phyloP scores from a whole-genome alignment of 2,888 invertebrate genomes.

The Ashinkailepas kermadecensis region DNA sequence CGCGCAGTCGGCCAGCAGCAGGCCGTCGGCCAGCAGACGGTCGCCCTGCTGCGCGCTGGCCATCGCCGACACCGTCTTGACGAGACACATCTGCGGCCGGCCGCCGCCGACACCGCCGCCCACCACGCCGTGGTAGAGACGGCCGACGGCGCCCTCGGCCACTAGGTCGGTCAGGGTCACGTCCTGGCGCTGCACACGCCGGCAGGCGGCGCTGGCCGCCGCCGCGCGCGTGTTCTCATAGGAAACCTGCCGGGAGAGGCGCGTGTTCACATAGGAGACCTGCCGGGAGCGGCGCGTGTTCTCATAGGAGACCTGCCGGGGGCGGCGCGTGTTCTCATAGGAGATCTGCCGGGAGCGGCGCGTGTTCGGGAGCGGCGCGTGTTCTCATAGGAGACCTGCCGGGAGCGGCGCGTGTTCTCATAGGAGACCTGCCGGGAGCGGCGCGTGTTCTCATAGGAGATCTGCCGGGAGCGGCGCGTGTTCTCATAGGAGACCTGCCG shows the following conservation, averaged over 20 bases:
- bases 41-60: conserved; percentile 28
- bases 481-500: neutral
- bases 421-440: neutral
- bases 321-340: too few species aligned
- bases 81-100: neutral
- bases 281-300: too few species aligned
- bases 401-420: too few species aligned
- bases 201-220: neutral
- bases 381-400: too few species aligned
- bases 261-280: too few species aligned
- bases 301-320: too few species aligned
- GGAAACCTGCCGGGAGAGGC: neutral
- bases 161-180: conserved; percentile 20
- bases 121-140: conserved; percentile 2
- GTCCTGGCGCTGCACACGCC: neutral
- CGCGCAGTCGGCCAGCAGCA: conserved; percentile 31
- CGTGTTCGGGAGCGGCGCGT: too few species aligned
- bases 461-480: neutral
- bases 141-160: conserved; percentile 31
- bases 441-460: neutral
- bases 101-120: neutral
- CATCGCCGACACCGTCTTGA: conserved; percentile 3
- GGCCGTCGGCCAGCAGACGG: conserved; percentile 31
- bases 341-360: too few species aligned
- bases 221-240: neutral